These are phyloP conservation scores for Meloidogyne floridensis DNA, from an alignment of 1,140 invertebrate genomes.

Conservation along the genomic window DNA sequence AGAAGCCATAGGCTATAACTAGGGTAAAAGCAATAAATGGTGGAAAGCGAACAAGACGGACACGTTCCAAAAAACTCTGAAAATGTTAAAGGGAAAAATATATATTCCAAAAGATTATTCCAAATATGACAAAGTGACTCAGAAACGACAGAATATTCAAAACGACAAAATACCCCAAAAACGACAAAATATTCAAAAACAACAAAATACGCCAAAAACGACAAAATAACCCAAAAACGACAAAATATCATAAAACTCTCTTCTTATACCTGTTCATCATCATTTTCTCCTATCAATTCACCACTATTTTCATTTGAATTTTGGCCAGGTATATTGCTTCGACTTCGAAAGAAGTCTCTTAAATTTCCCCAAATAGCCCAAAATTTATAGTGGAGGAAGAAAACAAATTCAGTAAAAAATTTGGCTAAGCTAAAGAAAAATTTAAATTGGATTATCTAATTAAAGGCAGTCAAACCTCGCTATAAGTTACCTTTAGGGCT, in stretches of 20 bases:
- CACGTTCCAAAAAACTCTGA: conserved; percentile 60
- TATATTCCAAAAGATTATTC: not conserved
- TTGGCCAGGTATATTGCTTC: not conserved
- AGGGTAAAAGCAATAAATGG: conserved; percentile 61
- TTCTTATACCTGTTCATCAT: conserved; percentile 57
- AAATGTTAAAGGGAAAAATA: not conserved
- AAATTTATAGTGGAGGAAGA: conserved; percentile 45
- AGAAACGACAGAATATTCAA: not conserved
- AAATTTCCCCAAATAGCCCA: conserved; percentile 59
- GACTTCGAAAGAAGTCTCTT: conserved; percentile 45
- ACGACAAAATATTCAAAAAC: not conserved
- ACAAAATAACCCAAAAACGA: conserved; percentile 3
- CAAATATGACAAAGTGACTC: conserved; percentile 13
- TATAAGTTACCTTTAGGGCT: too few relatives aligned
- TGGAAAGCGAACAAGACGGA: conserved; percentile 61
- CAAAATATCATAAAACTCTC: not conserved
- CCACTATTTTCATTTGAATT: conserved; percentile 17
- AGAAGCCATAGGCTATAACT: conserved; percentile 60
- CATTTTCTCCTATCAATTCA: conserved; percentile 58
- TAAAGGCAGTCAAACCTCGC: too few relatives aligned
- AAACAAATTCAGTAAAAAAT: conserved; percentile 54
- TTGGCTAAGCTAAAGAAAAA: conserved; percentile 45
- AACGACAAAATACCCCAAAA: not conserved
- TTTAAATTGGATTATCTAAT: too few relatives aligned
- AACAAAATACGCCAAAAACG: not conserved